A percentile compares a stretch with the other conserved stretches of the same genome.
Conservation (phyloP, 1,140 invertebrate species). For the Zaprionus africanus region DNA sequence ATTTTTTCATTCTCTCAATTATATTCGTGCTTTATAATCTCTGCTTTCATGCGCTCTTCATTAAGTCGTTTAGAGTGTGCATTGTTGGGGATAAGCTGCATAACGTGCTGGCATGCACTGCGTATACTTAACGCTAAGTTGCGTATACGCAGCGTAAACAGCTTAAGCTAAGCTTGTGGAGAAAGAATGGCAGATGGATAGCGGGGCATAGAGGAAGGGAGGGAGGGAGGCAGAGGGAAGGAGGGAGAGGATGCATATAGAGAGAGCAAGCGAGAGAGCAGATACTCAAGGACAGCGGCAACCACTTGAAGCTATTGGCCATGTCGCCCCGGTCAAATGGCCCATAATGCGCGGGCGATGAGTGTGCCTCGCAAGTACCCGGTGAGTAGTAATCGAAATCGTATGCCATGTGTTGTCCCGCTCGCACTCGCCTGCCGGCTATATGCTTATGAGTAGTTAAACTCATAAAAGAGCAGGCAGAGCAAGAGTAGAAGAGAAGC, state of each 20-base stretch:
- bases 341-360: slow-evolving; percentile 25
- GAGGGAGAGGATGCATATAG: background rate
- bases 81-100: background rate
- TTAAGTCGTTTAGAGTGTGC: background rate
- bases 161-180: background rate
- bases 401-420: background rate
- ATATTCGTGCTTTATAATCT: background rate
- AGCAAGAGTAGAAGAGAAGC: slow-evolving; percentile 26
- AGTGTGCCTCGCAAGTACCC: slow-evolving; percentile 11
- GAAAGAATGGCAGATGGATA: too few species aligned
- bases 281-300: background rate
- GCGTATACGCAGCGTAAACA: slow-evolving; percentile 16
- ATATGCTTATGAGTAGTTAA: slow-evolving; percentile 40
- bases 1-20: background rate
- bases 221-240: background rate
- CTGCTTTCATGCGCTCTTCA: background rate
- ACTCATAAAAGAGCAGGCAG: slow-evolving; percentile 55
- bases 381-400: slow-evolving; percentile 14
- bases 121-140: slow-evolving; percentile 36
- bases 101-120: slow-evolving; percentile 4
- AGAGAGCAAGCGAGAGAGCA: background rate
- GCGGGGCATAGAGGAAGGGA: background rate
- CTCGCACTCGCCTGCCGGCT: background rate
- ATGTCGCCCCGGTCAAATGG: slow-evolving; percentile 40
- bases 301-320: slow-evolving; percentile 5